Evolutionary conservation across 2,888 invertebrate genomes (phyloP).

Genomic region (Rugalucina vietnamica): DNA sequence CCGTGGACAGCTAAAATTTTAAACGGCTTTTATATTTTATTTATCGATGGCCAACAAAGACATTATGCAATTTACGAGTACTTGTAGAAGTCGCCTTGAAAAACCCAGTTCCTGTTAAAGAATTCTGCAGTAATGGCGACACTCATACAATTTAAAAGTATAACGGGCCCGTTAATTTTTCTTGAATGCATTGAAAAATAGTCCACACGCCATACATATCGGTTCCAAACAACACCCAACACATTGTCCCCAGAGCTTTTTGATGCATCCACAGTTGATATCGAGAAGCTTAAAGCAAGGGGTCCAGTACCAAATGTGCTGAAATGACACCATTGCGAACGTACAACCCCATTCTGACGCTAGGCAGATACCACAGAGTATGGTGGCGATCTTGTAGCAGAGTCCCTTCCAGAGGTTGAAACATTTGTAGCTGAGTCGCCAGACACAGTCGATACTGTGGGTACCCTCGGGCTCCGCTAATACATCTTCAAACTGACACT

Average conservation of each 20-base stretch:
- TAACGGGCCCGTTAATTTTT: not conserved
- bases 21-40: too few species aligned
- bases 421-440: constrained; percentile 88
- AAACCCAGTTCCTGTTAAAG: not conserved
- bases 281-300: constrained; percentile 66
- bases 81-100: not conserved
- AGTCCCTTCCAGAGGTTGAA: constrained; percentile 88
- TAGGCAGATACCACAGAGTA: constrained; percentile 88
- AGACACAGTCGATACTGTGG: constrained; percentile 87
- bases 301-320: constrained; percentile 72
- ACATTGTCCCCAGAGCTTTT: constrained; percentile 46
- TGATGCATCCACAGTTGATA: constrained; percentile 84
- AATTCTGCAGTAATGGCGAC: not conserved
- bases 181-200: constrained; percentile 63
- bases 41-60: too few species aligned
- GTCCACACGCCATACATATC: constrained; percentile 63
- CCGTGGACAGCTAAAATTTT: too few species aligned
- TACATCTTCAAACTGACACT: constrained; percentile 64
- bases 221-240: constrained; percentile 65
- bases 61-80: too few species aligned
- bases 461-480: constrained; percentile 77
- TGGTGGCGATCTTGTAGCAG: constrained; percentile 89
- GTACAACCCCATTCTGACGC: constrained; percentile 86
- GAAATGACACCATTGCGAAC: constrained; percentile 85
- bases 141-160: not conserved